Conservation (phyloP, 2,797 vertebrate genomes). For the Intellagama lesueurii region DNA sequence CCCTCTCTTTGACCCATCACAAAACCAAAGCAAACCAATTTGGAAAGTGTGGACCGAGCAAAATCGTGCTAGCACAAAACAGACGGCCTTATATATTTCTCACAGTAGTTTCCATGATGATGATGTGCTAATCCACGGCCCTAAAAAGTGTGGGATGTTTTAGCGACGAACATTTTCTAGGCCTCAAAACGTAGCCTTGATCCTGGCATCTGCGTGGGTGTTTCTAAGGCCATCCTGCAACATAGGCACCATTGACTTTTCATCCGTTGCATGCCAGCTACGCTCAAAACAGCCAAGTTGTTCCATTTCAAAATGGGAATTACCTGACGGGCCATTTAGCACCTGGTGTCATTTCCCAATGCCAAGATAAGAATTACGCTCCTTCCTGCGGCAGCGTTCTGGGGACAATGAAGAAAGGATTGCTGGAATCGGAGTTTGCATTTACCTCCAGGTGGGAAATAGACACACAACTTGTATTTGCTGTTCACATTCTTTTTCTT, state of each 20-base stretch:
- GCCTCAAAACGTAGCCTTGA: neutral
- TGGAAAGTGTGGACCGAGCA: too few species aligned
- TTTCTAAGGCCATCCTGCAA: neutral
- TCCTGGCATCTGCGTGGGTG: neutral
- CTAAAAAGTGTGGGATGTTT: too few species aligned
- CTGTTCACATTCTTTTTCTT: neutral
- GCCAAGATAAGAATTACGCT: slow-evolving; percentile 1
- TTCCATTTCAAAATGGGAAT: slow-evolving; percentile 3
- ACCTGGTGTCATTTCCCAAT: slow-evolving; percentile 9
- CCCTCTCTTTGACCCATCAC: too few species aligned
- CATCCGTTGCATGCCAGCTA: neutral
- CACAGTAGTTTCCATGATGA: too few species aligned
- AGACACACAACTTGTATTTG: neutral
- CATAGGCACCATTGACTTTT: neutral
- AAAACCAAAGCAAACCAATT: too few species aligned
- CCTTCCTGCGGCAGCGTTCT: neutral
- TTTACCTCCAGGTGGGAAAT: neutral
- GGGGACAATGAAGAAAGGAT: neutral
- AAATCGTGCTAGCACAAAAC: too few species aligned
- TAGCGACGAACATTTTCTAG: neutral
- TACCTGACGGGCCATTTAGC: slow-evolving; percentile 27
- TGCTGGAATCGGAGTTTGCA: neutral
- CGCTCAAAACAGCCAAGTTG: neutral
- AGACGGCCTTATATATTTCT: too few species aligned
- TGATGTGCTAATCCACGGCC: too few species aligned